Conservation (phyloP, 2,888 invertebrate species). For the Catocala sponsa region DNA sequence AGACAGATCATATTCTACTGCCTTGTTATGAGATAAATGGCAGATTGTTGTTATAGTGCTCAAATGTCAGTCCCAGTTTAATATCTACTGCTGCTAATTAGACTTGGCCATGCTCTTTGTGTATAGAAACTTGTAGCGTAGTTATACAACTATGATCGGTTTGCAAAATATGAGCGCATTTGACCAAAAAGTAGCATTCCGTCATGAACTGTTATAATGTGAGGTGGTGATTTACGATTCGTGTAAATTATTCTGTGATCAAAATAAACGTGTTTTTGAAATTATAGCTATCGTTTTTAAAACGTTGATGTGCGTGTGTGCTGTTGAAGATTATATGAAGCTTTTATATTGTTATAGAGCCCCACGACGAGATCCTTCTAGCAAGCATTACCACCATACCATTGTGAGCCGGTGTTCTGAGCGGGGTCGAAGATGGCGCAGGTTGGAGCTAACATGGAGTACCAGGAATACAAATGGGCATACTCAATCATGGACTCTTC, state of each 20-base stretch:
- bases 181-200: conserved; percentile 11
- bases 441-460: conserved; percentile 86
- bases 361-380: conserved; percentile 40
- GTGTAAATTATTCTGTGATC: conserved; percentile 1
- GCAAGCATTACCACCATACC: conserved; percentile 38
- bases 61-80: conserved; percentile 41
- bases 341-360: conserved; percentile 51
- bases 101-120: conserved; percentile 16
- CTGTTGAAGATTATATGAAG: conserved; percentile 1
- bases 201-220: conserved; percentile 9
- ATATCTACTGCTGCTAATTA: conserved; percentile 30
- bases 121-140: conserved; percentile 1
- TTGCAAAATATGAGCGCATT: conserved; percentile 15
- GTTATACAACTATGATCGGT: conserved; percentile 6
- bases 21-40: conserved; percentile 64
- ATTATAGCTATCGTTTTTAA: background rate
- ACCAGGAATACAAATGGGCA: conserved; percentile 94
- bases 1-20: conserved; percentile 48
- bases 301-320: background rate
- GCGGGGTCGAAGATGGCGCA: conserved; percentile 75
- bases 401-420: conserved; percentile 41
- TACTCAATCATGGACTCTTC: conserved; percentile 99
- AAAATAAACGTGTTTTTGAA: no score
- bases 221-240: conserved; percentile 12
- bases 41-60: conserved; percentile 53